phyloP scores from a whole-genome alignment of 2,113 vertebrate species.

The Petrocephalus microphthalmus region DNA sequence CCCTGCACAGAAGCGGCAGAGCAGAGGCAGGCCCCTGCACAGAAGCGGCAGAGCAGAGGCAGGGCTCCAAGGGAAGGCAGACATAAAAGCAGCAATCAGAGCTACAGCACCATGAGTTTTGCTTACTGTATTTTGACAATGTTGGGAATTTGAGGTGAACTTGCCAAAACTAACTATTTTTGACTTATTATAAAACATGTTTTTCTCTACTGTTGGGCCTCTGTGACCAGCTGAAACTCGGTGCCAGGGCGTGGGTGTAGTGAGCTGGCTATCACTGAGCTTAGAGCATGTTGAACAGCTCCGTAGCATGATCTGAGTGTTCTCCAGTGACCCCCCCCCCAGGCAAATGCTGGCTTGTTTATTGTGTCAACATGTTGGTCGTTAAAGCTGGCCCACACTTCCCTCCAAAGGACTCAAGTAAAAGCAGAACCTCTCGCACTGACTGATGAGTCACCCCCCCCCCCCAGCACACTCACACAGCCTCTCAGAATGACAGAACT shows the following conservation, averaged over 20 bases:
- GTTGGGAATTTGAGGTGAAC: not conserved
- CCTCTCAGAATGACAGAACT: not conserved
- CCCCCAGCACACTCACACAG: not conserved
- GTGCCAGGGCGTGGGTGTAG: not conserved
- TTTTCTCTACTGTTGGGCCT: not conserved
- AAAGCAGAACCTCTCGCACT: not conserved
- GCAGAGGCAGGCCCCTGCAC: not conserved
- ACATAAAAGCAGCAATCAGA: not conserved
- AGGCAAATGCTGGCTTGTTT: slow-evolving; percentile 32
- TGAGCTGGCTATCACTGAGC: not conserved
- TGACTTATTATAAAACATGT: not conserved
- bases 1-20: not conserved
- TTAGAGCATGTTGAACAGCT: not conserved
- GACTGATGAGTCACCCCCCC: not conserved
- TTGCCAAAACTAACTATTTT: not conserved
- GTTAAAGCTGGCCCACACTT: slow-evolving; percentile 20
- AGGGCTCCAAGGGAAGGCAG: too few relatives aligned
- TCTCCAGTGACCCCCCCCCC: not conserved
- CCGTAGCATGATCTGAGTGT: not conserved
- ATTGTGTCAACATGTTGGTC: slow-evolving; percentile 43
- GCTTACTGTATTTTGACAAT: not conserved
- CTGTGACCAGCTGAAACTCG: not conserved
- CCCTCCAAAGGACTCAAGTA: not conserved
- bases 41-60: not conserved
- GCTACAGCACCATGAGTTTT: not conserved